Conservation (phyloP, 1,140 invertebrate genomes). For the Saccostrea cuccullata region DNA sequence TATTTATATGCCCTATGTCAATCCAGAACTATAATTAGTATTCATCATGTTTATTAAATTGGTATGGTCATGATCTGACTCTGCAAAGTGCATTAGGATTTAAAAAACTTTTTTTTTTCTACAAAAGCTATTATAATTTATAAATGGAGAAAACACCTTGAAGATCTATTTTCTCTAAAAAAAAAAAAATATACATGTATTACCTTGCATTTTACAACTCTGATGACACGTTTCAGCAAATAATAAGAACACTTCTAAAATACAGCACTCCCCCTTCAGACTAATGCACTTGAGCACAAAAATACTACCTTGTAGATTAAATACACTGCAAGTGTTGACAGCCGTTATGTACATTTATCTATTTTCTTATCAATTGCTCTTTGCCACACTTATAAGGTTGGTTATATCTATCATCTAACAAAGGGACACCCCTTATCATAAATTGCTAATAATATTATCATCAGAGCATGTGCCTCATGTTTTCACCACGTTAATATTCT, state of each 20-base stretch:
- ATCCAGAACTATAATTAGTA: too few species aligned
- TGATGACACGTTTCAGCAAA: neutral
- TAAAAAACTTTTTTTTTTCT: too few species aligned
- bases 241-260: neutral
- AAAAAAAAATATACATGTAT: neutral
- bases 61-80: too few species aligned
- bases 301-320: constrained; percentile 3
- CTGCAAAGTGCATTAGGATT: too few species aligned
- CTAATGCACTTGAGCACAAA: neutral
- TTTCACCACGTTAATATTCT: neutral
- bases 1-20: too few species aligned
- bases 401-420: neutral
- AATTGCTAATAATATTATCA: neutral
- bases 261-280: neutral
- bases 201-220: neutral
- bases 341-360: neutral
- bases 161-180: neutral
- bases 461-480: neutral
- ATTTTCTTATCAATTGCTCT: constrained; percentile 15
- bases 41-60: too few species aligned
- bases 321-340: neutral
- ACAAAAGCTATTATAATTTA: too few species aligned
- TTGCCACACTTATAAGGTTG: constrained; percentile 1
- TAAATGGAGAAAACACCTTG: too few species aligned
- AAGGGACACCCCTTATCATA: neutral